These are phyloP conservation scores for Cervus canadensis DNA, from an alignment of 2,113 vertebrate genomes.

Conservation along the genomic window DNA sequence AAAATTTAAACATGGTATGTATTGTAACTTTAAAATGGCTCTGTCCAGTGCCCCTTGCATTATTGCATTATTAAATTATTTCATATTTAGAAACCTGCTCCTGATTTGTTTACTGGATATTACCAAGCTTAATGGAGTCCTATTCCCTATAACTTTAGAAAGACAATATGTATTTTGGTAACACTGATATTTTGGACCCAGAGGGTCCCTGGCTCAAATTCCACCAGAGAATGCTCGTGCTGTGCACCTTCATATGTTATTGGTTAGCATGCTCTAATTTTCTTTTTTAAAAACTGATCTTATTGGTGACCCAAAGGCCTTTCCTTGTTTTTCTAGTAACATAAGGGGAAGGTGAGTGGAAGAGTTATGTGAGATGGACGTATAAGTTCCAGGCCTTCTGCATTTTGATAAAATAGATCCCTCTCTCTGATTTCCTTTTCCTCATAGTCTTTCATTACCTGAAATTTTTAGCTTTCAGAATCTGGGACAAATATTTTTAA, in stretches of 20 bases:
- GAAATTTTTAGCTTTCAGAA: neutral
- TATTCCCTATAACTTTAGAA: neutral
- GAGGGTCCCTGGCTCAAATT: constrained; percentile 44
- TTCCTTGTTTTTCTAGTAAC: constrained; percentile 53
- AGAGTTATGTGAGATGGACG: neutral
- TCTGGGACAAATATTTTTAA: neutral
- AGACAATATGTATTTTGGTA: neutral
- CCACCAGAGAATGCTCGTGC: neutral
- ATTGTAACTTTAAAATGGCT: neutral
- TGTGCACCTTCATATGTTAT: constrained; percentile 19
- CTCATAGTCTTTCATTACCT: neutral
- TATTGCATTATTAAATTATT: constrained; percentile 32
- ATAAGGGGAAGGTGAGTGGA: constrained; percentile 13
- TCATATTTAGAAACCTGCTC: neutral
- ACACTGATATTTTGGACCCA: constrained; percentile 44
- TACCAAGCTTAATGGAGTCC: neutral
- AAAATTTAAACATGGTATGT: neutral
- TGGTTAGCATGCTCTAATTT: constrained; percentile 51
- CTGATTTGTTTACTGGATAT: constrained; percentile 28
- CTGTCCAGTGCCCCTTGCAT: neutral
- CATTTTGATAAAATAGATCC: neutral
- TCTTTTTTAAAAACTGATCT: constrained; percentile 32
- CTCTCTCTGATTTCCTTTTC: neutral
- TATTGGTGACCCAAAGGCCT: constrained; percentile 38
- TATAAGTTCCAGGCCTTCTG: neutral